phyloP scores from a whole-genome alignment of 2,888 invertebrate genomes.

The Cosmopolites sordidus region DNA sequence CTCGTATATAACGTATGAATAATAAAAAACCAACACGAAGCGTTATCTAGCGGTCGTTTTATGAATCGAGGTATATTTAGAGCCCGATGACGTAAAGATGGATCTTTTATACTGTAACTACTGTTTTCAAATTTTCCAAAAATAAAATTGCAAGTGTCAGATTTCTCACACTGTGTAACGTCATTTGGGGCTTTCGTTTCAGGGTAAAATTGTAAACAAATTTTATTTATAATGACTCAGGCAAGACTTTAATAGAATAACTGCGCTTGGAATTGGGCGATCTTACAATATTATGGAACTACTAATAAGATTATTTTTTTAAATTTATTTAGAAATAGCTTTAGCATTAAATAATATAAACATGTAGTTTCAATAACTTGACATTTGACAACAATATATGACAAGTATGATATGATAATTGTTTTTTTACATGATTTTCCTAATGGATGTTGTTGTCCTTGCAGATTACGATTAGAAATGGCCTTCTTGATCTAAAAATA shows the following conservation, averaged over 20 bases:
- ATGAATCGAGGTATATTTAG: neutral
- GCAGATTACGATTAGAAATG: no score
- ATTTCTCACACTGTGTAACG: slow-evolving; percentile 3
- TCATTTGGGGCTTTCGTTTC: neutral
- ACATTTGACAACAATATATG: no score
- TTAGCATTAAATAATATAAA: no score
- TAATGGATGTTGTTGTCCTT: no score
- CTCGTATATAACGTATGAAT: neutral
- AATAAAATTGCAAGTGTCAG: slow-evolving; percentile 5
- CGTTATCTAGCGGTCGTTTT: neutral
- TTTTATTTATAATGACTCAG: slow-evolving; percentile 1
- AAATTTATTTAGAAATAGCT: no score
- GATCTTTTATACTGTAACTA: neutral
- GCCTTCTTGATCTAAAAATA: no score
- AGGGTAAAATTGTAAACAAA: neutral
- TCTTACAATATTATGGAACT: no score
- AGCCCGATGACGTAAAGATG: neutral
- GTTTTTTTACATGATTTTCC: no score
- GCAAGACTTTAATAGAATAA: neutral
- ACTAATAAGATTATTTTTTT: no score
- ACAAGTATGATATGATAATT: no score
- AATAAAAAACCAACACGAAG: neutral
- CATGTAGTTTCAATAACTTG: no score
- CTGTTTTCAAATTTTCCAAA: slow-evolving; percentile 5
- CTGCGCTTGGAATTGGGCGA: neutral